Evolutionary conservation across 30 jellyfish, hydroid and myxozoan species (phyloP).

Genomic region (Cassiopea xamachana): DNA sequence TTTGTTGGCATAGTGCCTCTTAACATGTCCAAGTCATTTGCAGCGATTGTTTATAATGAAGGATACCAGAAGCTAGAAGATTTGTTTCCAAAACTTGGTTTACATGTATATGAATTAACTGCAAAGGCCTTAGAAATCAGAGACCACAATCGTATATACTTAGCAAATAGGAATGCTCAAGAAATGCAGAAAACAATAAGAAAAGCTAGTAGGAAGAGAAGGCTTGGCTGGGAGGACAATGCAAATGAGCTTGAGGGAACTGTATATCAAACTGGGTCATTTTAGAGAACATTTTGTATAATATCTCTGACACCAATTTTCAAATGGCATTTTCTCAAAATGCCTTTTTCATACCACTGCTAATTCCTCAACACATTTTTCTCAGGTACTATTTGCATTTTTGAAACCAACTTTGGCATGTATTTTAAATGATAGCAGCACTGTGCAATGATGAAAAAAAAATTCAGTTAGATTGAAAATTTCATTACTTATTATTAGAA

Average conservation of each 20-base stretch:
- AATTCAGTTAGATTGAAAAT: not conserved
- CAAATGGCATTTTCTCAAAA: conserved; percentile 7
- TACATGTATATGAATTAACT: not conserved
- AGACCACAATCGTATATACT: not conserved
- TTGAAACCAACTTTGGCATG: not conserved
- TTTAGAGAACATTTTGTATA: not conserved
- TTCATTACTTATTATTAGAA: too few species aligned
- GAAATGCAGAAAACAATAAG: conserved; percentile 2
- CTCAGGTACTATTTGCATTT: not conserved
- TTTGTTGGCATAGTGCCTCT: not conserved
- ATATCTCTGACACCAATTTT: not conserved
- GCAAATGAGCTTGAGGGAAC: not conserved
- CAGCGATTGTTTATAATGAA: not conserved
- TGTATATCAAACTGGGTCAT: not conserved
- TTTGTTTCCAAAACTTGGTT: conserved; percentile 5
- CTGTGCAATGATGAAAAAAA: conserved; percentile 13
- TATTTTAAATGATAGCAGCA: not conserved
- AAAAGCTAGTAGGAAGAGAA: conserved; percentile 5
- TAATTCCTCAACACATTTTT: not conserved
- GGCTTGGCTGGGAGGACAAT: conserved; percentile 4
- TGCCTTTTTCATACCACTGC: not conserved
- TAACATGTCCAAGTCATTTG: not conserved
- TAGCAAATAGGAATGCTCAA: conserved; percentile 1
- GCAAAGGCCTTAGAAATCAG: not conserved
- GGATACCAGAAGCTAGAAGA: conserved; percentile 1